These are phyloP conservation scores for Hapalemur alaotrensis DNA, from an alignment of 2,797 vertebrate species.

Conservation along the genomic window DNA sequence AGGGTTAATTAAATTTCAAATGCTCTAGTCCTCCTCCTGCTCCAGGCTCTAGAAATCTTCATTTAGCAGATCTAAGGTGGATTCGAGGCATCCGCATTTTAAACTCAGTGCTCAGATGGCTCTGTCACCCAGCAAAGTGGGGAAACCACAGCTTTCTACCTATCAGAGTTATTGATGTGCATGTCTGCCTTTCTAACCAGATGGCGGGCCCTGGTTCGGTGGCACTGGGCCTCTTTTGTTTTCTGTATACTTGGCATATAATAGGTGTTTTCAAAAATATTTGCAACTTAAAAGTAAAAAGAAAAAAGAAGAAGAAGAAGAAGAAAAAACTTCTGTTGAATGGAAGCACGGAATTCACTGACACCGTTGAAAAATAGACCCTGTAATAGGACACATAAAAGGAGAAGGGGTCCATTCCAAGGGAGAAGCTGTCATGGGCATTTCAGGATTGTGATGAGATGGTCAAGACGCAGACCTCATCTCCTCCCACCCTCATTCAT, in stretches of 20 bases:
- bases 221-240: not conserved
- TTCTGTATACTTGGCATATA: not conserved
- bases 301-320: not conserved
- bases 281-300: constrained; percentile 4
- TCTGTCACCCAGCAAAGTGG: not conserved
- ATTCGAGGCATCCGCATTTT: not conserved
- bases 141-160: not conserved
- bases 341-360: not conserved
- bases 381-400: not conserved
- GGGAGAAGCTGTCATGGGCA: not conserved
- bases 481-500: not conserved
- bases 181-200: not conserved
- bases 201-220: not conserved
- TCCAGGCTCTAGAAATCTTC: not conserved
- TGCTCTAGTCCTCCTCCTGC: not conserved
- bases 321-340: not conserved
- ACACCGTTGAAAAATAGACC: not conserved
- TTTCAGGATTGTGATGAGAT: not conserved
- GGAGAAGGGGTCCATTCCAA: not conserved
- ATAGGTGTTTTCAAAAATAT: not conserved
- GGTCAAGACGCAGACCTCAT: not conserved
- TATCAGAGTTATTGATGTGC: not conserved
- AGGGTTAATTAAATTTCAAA: not conserved
- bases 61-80: not conserved
- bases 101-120: not conserved